Base-by-base conservation (phyloP, 2,888 invertebrate species). In the Sphinx pinastri region DNA sequence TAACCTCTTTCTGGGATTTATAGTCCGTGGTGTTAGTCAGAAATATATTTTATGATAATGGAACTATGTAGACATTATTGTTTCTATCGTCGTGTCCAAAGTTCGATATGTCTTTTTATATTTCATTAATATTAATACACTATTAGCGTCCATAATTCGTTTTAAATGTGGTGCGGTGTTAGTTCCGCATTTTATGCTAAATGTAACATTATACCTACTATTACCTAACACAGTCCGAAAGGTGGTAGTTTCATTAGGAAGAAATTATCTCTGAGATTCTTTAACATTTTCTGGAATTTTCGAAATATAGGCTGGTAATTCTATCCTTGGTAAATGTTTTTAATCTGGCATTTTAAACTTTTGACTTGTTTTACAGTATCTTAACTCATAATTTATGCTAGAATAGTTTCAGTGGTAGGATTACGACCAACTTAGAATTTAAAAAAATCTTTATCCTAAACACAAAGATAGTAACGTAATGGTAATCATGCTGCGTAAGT, bases 381-480 rank as follows among this genome's bases (percentile, higher is more conserved):
- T 68, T 63, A 68, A 63, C 63, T 68, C 55, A 75, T 89, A 88
- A 88, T 87, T 83, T 88, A 88, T 88, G 87, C 89, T 92, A 92
- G 91, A 82, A 76, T 90, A 90, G 88, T 78, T 73, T 86, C 82
- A 85, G 85, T 89, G 88, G 85, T 93, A 93, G 90, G 73, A 81
- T 88, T 93, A 90, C 86, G 93, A 93, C 93, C 93, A 93, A 93
- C 78, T 85, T 93, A 92, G 92, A 80, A 74, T 82, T 38, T 2
- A 38, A 81, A 88, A 88, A 86, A 84, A 83, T 77, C 76, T 75
- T 74, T 88, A 89, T 87, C 86, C 84, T 84, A 81, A 84, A 88
- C 89, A 91, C 88, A 90, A 89, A 90, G 86, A 82, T 81, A 79
- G 79, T 81, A 25, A 80, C 76, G 73, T 80, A 78, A 81, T 82